phyloP scores from a whole-genome alignment of 2,888 invertebrate genomes.

The Colostygia pectinataria region DNA sequence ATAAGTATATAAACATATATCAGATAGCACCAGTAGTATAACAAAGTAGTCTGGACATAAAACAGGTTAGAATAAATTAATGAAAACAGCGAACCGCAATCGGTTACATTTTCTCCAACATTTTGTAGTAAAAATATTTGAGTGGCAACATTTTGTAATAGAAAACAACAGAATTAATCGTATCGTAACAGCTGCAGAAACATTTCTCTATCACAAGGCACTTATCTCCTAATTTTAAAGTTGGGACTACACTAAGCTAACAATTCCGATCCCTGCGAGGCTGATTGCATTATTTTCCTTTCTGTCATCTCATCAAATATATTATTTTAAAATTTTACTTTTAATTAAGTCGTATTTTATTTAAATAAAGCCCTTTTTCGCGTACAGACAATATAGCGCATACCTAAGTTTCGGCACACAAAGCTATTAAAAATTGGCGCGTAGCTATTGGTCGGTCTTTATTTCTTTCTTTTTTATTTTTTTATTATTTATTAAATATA shows the following conservation, averaged over 20 bases:
- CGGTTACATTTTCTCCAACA: not conserved
- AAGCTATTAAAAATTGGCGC: too few species aligned
- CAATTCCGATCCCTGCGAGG: not conserved
- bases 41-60: not conserved
- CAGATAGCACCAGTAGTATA: constrained; percentile 29
- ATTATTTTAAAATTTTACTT: too few species aligned
- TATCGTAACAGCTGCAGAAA: constrained; percentile 32
- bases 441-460: too few species aligned
- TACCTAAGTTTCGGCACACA: too few species aligned
- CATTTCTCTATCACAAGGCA: constrained; percentile 51
- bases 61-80: not conserved
- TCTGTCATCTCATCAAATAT: too few species aligned
- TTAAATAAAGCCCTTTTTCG: too few species aligned
- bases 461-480: too few species aligned
- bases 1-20: not conserved
- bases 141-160: not conserved
- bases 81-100: not conserved
- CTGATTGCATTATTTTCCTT: too few species aligned
- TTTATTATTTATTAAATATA: too few species aligned
- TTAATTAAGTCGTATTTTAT: too few species aligned
- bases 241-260: constrained; percentile 1
- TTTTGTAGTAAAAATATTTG: not conserved
- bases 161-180: not conserved
- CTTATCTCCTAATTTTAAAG: constrained; percentile 28
- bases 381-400: too few species aligned